Evolutionary conservation across 1,140 invertebrate species (phyloP), one percentile per base, ranked within the genome.

Genomic region (Pseudomyrmex pallidus): DNA sequence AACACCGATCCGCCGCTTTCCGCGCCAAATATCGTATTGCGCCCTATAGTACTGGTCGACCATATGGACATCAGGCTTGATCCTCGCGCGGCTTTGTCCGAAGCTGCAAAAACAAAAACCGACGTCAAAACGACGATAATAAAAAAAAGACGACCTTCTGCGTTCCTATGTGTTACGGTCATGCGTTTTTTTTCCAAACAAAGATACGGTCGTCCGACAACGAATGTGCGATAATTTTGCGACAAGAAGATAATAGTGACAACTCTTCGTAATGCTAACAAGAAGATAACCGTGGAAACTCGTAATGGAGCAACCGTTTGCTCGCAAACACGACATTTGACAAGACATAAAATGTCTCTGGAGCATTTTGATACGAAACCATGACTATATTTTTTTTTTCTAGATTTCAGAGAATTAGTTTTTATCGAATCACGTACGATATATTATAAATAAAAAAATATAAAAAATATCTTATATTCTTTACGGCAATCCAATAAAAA

Each of bases 51-150:
- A 87, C 94, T 94, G 74, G 94, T 93, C 66, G 93, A 94, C 94
- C 94, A 94, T 94, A 94, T 88, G 91, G 94, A 94, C 93, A 94
- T 94, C 90, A 94, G 93, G 93, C 90, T 90, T 64, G 68, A 74
- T 78, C 90, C 68, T 88, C 89, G 83, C 62, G 80, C 48, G 82
- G 82, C 77, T 68, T 62, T 57, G 86, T 90, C 64, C 78, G 68
- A 76, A 76, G 83, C 91, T 92, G 82, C 22, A 90, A 91, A 12
- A 50, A 54, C 17, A 9, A 25, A 74, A 74, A 35, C 5, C 5
- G 35, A 35, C 35, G 35, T 35, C 35, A 35, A 7, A 35, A 35
- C 35, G 35, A 35, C 35, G 25, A 35, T 0, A 70, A n/a, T n/a
- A 2, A 22, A 85, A n/a, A 25, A 1, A 62, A 44, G 15, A 44